These are phyloP conservation scores for Phyllotis vaccarum DNA, from an alignment of 2,797 vertebrate genomes.

Conservation along the genomic window DNA sequence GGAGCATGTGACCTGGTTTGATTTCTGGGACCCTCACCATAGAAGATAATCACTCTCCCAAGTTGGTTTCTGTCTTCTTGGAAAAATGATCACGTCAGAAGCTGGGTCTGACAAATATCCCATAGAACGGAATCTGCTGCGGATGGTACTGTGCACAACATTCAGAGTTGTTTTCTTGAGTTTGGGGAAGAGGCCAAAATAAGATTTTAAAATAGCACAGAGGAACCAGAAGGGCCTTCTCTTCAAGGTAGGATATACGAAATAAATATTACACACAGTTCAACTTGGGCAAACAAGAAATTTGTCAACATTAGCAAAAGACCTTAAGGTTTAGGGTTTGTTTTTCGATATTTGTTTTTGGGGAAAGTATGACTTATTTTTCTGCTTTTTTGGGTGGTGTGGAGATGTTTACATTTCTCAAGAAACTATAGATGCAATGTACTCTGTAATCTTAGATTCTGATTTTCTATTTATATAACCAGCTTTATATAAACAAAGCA, in stretches of 20 bases:
- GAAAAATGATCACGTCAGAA: background rate
- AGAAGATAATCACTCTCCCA: background rate
- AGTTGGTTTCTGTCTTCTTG: background rate
- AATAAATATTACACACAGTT: slow-evolving; percentile 51
- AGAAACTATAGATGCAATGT: slow-evolving; percentile 56
- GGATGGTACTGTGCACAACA: background rate
- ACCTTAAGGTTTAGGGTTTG: background rate
- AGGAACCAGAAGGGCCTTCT: slow-evolving; percentile 58
- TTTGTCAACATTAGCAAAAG: background rate
- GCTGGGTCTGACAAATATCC: background rate
- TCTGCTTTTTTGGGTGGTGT: background rate
- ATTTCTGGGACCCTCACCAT: background rate
- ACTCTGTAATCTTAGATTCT: slow-evolving; percentile 11
- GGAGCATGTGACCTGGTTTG: background rate
- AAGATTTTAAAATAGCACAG: slow-evolving; percentile 54
- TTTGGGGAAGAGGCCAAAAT: slow-evolving; percentile 37
- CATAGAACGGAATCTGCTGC: background rate
- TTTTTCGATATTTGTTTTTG: background rate
- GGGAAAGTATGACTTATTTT: background rate
- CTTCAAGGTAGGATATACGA: background rate
- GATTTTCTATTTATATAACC: slow-evolving; percentile 31
- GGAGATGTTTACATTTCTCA: slow-evolving; percentile 59
- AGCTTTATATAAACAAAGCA: background rate
- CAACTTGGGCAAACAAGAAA: slow-evolving; percentile 72
- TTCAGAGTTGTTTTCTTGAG: slow-evolving; percentile 48